Conservation (phyloP, 2,797 vertebrate species). For the Odontamblyopus lacepedii region DNA sequence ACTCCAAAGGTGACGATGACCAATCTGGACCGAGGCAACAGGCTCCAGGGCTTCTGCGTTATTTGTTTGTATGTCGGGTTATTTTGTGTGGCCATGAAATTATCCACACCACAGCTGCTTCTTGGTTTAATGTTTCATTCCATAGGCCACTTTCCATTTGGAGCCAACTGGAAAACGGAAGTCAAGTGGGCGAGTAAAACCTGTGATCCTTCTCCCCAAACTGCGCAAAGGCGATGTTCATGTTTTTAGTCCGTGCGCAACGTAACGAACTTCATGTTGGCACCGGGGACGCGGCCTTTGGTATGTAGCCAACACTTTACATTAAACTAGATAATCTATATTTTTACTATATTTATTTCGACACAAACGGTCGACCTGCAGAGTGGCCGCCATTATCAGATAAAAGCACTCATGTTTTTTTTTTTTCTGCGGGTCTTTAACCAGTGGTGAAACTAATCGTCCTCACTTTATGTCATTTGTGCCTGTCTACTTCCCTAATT, state of each 20-base stretch:
- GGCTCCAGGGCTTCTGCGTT: background rate
- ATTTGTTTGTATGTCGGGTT: background rate
- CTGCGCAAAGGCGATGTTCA: background rate
- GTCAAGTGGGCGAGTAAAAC: background rate
- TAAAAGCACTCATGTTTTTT: constrained; percentile 1
- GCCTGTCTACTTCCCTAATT: background rate
- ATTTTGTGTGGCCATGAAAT: background rate
- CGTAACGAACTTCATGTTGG: background rate
- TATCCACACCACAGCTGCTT: background rate
- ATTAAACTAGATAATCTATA: background rate
- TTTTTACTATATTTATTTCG: background rate
- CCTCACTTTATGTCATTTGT: background rate
- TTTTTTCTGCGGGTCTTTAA: background rate
- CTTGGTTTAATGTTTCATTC: background rate
- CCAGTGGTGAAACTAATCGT: background rate
- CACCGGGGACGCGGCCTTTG: background rate
- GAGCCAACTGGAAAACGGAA: background rate
- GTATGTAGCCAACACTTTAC: background rate
- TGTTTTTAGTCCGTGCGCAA: background rate
- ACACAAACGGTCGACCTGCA: background rate
- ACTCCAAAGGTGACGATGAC: background rate
- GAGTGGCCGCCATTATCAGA: constrained; percentile 17
- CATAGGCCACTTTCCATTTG: background rate
- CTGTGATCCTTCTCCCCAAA: background rate
- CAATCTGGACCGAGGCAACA: background rate